Evolutionary conservation across 2,888 invertebrate genomes (phyloP).

Genomic region (Platynereis dumerilii): DNA sequence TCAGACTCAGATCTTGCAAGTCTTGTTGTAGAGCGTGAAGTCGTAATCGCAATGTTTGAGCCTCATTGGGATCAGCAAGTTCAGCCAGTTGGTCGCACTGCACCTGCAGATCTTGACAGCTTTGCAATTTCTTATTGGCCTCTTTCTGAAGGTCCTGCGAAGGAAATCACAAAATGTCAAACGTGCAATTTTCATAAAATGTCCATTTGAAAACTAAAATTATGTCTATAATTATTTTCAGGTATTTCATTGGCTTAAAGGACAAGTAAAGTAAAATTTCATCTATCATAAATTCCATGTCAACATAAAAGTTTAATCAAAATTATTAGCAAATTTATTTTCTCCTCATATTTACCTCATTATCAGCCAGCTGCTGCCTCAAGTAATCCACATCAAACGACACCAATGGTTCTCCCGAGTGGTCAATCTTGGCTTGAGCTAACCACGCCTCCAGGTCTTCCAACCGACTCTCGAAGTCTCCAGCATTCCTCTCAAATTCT

Average conservation of each 20-base stretch:
- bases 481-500: constrained; percentile 22
- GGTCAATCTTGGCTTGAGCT: constrained; percentile 46
- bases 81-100: constrained; percentile 54
- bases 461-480: constrained; percentile 48
- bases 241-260: neutral
- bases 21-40: constrained; percentile 48
- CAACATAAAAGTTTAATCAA: no score
- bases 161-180: neutral
- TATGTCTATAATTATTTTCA: no score
- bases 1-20: constrained; percentile 49
- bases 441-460: constrained; percentile 52
- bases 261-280: neutral
- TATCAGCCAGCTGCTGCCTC: constrained; percentile 46
- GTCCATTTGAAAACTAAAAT: neutral
- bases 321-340: no score
- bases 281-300: no score
- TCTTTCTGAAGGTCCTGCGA: constrained; percentile 51
- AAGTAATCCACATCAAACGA: constrained; percentile 44
- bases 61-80: constrained; percentile 43
- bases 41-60: constrained; percentile 46
- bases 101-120: constrained; percentile 53
- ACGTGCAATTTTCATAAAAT: neutral
- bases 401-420: constrained; percentile 42
- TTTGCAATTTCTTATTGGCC: constrained; percentile 45
- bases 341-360: constrained; percentile 45